Base-by-base conservation (phyloP, 2,888 invertebrate genomes). In the Cheilosia grossa region DNA sequence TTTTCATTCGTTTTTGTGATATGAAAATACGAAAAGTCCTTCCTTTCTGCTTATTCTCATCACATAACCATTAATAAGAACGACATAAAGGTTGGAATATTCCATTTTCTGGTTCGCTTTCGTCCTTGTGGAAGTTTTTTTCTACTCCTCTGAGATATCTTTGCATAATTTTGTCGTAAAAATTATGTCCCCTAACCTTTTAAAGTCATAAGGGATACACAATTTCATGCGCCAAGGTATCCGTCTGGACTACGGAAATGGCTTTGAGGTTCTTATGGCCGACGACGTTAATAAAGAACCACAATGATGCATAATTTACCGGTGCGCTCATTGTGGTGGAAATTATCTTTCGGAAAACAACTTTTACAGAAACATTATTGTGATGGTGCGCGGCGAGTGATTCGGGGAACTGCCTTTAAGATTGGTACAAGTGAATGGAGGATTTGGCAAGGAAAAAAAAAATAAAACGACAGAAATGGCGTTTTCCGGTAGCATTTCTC, bases 11-110 rank as follows among this genome's bases (percentile, higher is more conserved):
- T 49, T 21, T 21, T 21, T 19, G n/a, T 15, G 49, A 37, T 24
- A 19, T 6, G 10, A 19, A 54, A 54, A 33, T 15, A 13, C 44
- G 15, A 49, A 49, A 58, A 64, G 58, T 66, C 44, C 75, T 37
- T 37, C 37, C 21, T 49, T 49, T 58, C 58, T 19, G 40, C 64
- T 72, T 54, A 73, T 66, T 67, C 66, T 78, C 78, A 77, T 82
- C 72, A 63, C 82, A 67, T 54, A 73, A 73, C 78, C 78, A 82
- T 82, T 82, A 82, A 82, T 82, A 82, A 82, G 61, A 67, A 72
- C 63, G 51, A 59, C 64, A 64, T 64, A 63, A 70, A 64, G 58
- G 70, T 44, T 70, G 44, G n/a, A 7, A n/a, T 44, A 19, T 37
- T 37, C 10, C 10, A 2, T 49, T 21, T 21, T 49, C 21, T 49